These are phyloP conservation scores for Euzetes globulus DNA, from an alignment of 2,888 invertebrate species.

Conservation along the genomic window DNA sequence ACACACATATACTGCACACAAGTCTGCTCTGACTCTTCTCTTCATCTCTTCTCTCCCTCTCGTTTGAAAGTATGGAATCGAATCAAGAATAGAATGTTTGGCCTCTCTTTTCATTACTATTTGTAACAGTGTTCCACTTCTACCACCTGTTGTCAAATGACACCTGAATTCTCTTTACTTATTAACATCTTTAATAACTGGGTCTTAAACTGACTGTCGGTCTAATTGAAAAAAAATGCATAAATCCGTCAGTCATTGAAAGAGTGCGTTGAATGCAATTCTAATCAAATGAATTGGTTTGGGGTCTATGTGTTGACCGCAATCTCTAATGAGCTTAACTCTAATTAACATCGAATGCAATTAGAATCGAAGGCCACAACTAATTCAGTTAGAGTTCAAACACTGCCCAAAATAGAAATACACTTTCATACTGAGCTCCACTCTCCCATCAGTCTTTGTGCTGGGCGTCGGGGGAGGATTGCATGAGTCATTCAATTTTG, in stretches of 20 bases:
- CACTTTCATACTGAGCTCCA: not conserved
- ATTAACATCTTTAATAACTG: not conserved
- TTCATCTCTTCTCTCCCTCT: not conserved
- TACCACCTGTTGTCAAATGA: slow-evolving; percentile 21
- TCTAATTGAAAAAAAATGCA: not conserved
- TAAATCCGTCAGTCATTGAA: not conserved
- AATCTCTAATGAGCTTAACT: slow-evolving; percentile 12
- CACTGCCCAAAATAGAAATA: not conserved
- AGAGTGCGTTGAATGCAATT: not conserved
- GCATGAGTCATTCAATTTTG: slow-evolving; percentile 14
- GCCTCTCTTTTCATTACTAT: slow-evolving; percentile 1
- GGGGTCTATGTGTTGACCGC: not conserved
- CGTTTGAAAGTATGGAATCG: slow-evolving; percentile 4
- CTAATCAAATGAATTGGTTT: slow-evolving; percentile 10
- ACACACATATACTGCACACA: not conserved
- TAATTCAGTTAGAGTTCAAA: slow-evolving; percentile 13
- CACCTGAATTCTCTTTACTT: not conserved
- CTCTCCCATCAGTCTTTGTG: not conserved
- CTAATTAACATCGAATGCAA: slow-evolving; percentile 21
- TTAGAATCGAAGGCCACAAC: not conserved
- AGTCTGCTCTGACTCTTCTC: no score
- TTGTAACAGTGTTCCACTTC: not conserved
- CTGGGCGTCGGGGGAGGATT: not conserved
- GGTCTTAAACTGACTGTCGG: no score
- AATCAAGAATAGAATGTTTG: not conserved